Percentiles rank a stretch among this genome's conserved stretches.
Evolutionary conservation across 2,113 vertebrate genomes (phyloP).

Genomic region (Microtus pennsylvanicus): DNA sequence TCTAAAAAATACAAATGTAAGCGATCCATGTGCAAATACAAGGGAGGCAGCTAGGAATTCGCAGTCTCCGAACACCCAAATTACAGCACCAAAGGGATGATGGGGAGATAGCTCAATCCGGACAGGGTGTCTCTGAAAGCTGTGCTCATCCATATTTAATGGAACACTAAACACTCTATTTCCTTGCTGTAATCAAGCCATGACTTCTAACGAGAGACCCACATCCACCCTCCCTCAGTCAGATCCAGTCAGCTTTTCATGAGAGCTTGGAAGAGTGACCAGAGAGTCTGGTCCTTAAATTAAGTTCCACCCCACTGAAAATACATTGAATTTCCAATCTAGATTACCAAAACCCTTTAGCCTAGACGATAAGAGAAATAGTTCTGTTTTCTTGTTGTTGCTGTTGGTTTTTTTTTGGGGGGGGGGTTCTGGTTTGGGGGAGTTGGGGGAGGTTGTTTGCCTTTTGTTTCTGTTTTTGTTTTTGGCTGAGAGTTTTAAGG

Average conservation of each 20-base stretch:
- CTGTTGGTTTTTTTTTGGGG: too few relatives aligned
- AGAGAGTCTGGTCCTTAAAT: not conserved
- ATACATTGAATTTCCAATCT: not conserved
- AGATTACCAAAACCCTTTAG: not conserved
- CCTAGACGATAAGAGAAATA: not conserved
- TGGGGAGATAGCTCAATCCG: not conserved
- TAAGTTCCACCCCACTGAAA: not conserved
- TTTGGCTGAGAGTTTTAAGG: not conserved
- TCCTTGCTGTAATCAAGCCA: not conserved
- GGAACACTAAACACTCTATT: not conserved
- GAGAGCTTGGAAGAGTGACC: not conserved
- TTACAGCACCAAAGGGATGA: not conserved
- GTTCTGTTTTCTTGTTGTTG: too few relatives aligned
- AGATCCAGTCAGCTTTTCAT: not conserved
- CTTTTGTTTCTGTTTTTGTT: too few relatives aligned
- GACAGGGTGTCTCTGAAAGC: not conserved
- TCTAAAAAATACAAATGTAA: constrained; percentile 3
- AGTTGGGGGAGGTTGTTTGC: too few relatives aligned
- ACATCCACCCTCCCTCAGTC: too few relatives aligned
- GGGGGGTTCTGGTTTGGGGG: too few relatives aligned
- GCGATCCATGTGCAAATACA: not conserved
- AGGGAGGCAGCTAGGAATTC: not conserved
- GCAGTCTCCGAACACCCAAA: not conserved
- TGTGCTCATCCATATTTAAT: not conserved
- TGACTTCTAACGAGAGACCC: not conserved